Base-by-base conservation (phyloP, 1,140 invertebrate species). In the Atta colombica region DNA sequence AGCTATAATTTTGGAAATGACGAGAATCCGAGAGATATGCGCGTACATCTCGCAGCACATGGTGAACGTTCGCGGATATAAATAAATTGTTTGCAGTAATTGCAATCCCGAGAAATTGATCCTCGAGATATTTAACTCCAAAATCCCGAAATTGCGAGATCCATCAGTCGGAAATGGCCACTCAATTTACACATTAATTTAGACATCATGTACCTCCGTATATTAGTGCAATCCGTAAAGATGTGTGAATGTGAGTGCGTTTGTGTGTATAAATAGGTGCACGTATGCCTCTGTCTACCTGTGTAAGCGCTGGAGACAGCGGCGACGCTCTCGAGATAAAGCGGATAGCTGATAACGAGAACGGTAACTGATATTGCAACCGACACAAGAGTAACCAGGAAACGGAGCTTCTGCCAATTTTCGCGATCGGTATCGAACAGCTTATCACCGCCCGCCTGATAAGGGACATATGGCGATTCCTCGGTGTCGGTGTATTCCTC, bases 401-500 rank as follows among this genome's bases (percentile, higher is more conserved):
- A 95, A 71, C 86, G 90, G 53, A 94, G 93, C 81, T 93, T 94
- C 90, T 94, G 93, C 94, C 94, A 95, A 74, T 90, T 87, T 3
- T 91, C 92, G 53, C 91, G 88, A 72, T 94, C 93, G n/a, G 93
- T 94, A 72, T 95, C 93, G 75, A 95, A 95, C 35, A 95, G 90
- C 74, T 95, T 95, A 82, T 95, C 94, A 1, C 92, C 74, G 6
- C 53, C 39, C 49, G 92, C 77, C 55, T 94, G 94, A 92, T 94
- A 95, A 91, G 92, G 87, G 28, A 90, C 89, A 85, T 94, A 95
- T 61, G 94, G 93, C 63, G 92, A 90, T 18, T 95, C 94, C 58
- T 95, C 94, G 2, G 93, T 94, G 78, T 95, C 94, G 7, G 94
- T 94, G 78, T 94, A 95, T 49, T 95, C 94, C 35, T 95, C 94